phyloP scores from a whole-genome alignment of 2,797 vertebrate species.

The Alosa sapidissima region DNA sequence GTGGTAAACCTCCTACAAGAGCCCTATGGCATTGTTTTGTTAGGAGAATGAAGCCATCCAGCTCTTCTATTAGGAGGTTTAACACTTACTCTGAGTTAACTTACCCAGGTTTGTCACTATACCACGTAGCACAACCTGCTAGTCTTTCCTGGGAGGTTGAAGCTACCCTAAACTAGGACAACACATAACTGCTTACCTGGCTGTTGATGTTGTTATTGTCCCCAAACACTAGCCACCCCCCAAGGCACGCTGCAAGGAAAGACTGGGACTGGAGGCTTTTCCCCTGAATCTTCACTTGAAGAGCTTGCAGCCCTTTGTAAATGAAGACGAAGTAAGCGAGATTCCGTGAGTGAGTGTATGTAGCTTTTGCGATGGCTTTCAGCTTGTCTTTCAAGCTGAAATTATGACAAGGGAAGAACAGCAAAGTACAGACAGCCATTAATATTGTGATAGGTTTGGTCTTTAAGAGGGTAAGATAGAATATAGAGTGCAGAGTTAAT shows the following conservation, averaged over 20 bases:
- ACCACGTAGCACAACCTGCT: background rate
- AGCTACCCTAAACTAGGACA: background rate
- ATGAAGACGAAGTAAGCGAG: conserved; percentile 90
- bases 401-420: background rate
- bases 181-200: conserved; percentile 78
- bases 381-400: conserved; percentile 88
- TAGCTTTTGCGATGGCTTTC: conserved; percentile 83
- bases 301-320: conserved; percentile 86
- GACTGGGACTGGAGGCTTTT: conserved; percentile 83
- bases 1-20: no score
- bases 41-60: no score
- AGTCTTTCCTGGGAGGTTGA: background rate
- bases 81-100: no score
- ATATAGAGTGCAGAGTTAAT: background rate
- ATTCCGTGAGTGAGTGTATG: conserved; percentile 89
- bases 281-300: conserved; percentile 84
- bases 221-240: conserved; percentile 89
- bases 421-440: background rate
- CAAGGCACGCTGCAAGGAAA: conserved; percentile 89
- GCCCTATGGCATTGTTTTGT: no score
- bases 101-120: no score
- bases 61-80: no score
- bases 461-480: background rate
- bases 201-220: conserved; percentile 93
- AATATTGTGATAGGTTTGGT: background rate